Conservation (phyloP, 2,888 invertebrate species). For the Erebia ligea region DNA sequence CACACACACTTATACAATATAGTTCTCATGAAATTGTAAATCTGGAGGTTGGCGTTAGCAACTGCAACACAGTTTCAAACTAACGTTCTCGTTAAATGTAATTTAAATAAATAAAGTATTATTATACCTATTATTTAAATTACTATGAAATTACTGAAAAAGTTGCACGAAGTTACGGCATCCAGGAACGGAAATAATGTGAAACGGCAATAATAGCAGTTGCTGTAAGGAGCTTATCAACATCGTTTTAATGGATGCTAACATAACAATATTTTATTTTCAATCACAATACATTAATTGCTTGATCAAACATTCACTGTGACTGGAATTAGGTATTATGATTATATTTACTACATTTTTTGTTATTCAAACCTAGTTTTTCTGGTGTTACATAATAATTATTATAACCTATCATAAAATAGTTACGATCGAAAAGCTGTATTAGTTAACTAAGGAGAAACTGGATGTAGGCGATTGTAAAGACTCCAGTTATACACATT, state of each 20-base stretch:
- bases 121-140: no score
- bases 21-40: no score
- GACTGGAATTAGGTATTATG: conserved; percentile 1
- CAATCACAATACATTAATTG: conserved; percentile 8
- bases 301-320: neutral
- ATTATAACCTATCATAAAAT: conserved; percentile 8
- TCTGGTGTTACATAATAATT: neutral
- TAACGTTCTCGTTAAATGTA: no score
- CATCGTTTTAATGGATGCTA: neutral
- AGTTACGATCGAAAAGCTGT: neutral
- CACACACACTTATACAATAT: no score
- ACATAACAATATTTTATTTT: conserved; percentile 3
- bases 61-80: no score
- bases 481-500: no score
- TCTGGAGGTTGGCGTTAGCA: no score
- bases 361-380: conserved; percentile 16
- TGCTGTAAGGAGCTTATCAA: neutral
- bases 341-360: neutral
- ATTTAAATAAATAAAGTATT: no score
- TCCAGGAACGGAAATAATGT: neutral
- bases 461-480: neutral
- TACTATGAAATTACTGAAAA: no score
- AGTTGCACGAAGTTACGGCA: no score
- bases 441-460: neutral
- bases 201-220: neutral